Evolutionary conservation across 2,797 vertebrate genomes (phyloP).

Genomic region (Monodelphis domestica): DNA sequence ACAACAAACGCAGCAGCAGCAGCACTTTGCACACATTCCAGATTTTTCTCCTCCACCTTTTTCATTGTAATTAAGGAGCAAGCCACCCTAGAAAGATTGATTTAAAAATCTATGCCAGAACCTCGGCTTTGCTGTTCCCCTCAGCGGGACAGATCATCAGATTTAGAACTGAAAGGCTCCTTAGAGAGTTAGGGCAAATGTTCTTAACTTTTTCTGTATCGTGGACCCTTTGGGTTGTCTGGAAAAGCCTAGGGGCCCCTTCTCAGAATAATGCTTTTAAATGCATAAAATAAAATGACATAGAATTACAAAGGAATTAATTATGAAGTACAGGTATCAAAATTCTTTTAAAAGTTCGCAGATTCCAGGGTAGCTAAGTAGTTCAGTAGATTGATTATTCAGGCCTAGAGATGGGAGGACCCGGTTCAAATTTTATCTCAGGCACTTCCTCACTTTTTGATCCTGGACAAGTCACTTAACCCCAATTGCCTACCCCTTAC

Average conservation of each 20-base stretch:
- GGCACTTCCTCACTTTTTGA: too few relatives aligned
- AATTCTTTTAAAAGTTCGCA: background rate
- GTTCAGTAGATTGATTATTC: too few relatives aligned
- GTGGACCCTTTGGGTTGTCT: background rate
- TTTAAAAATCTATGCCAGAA: background rate
- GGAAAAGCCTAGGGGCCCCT: background rate
- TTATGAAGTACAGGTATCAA: background rate
- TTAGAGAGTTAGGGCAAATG: background rate
- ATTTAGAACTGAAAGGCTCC: background rate
- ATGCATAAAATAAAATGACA: background rate
- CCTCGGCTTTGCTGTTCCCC: background rate
- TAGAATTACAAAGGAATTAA: background rate
- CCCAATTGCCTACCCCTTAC: too few relatives aligned
- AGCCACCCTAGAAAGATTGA: background rate
- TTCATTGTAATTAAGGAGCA: constrained; percentile 38
- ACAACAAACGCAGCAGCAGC: background rate
- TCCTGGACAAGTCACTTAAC: too few relatives aligned
- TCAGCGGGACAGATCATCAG: background rate
- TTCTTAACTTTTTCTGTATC: background rate
- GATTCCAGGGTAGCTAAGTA: too few relatives aligned
- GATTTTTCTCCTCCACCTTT: constrained; percentile 48
- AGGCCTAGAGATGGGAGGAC: too few relatives aligned
- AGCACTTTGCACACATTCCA: constrained; percentile 17
- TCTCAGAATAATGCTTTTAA: background rate
- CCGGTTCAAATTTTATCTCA: too few relatives aligned